Percentiles rank a stretch among this genome's conserved stretches.
phyloP scores from a whole-genome alignment of 2,113 vertebrate genomes.

The Empidonax traillii region DNA sequence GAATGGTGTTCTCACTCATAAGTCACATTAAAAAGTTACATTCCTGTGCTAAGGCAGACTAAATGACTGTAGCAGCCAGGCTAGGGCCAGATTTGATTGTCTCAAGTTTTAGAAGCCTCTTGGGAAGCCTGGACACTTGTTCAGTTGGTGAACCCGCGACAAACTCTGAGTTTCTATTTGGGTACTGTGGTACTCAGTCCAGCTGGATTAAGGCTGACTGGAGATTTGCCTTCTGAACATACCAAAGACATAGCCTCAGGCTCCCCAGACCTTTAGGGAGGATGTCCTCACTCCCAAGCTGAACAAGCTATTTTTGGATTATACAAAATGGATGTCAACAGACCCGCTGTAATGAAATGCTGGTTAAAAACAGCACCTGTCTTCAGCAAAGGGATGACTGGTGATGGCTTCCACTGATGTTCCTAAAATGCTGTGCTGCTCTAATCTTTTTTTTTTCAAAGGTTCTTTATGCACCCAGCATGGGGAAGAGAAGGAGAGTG shows the following conservation, averaged over 20 bases:
- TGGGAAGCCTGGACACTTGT: background rate
- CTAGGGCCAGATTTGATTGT: background rate
- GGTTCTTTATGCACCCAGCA: background rate
- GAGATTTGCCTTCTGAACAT: background rate
- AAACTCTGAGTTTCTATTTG: background rate
- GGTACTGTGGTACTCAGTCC: background rate
- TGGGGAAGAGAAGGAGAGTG: background rate
- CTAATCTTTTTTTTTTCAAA: background rate
- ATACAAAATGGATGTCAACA: background rate
- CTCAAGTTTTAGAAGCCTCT: background rate
- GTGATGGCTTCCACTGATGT: background rate
- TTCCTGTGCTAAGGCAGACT: fast-evolving
- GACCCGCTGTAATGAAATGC: background rate
- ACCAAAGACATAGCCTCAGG: background rate
- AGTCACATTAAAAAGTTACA: background rate
- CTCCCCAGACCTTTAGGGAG: background rate
- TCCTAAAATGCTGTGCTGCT: background rate
- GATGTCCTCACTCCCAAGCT: background rate
- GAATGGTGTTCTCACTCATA: background rate
- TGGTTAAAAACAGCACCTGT: background rate
- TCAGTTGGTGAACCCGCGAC: background rate
- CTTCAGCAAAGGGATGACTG: background rate
- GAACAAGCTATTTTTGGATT: background rate
- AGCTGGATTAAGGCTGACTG: background rate
- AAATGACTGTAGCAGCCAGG: background rate